Evolutionary conservation across 2,888 invertebrate genomes (phyloP).

Genomic region (Zonitis immaculata): DNA sequence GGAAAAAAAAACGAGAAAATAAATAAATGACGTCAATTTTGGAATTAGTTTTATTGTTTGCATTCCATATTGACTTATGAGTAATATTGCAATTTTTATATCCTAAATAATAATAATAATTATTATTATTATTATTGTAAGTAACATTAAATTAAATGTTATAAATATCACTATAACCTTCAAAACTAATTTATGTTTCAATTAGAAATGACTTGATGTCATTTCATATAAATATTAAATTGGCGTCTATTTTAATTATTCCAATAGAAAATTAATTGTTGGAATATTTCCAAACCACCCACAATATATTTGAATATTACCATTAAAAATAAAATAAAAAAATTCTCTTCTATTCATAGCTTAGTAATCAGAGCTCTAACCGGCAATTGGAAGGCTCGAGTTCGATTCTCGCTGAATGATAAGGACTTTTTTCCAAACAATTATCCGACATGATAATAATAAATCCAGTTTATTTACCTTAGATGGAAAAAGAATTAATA

Average conservation of each 20-base stretch:
- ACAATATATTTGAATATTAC: neutral
- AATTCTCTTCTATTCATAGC: too few species aligned
- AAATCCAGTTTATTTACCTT: too few species aligned
- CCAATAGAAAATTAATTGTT: neutral
- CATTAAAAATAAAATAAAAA: too few species aligned
- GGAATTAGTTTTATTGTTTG: neutral
- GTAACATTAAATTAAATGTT: constrained; percentile 20
- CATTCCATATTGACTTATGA: neutral
- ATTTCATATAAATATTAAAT: constrained; percentile 39
- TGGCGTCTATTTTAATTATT: constrained; percentile 29
- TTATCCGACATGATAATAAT: too few species aligned
- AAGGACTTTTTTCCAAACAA: too few species aligned
- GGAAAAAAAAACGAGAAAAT: too few species aligned
- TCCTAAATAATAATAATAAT: neutral
- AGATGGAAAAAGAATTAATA: too few species aligned
- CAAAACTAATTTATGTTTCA: constrained; percentile 42
- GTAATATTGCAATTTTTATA: neutral
- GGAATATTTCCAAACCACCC: neutral
- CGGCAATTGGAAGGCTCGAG: too few species aligned
- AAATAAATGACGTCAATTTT: neutral
- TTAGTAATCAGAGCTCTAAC: too few species aligned
- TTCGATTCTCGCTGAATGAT: too few species aligned
- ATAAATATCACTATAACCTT: constrained; percentile 38
- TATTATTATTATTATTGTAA: neutral
- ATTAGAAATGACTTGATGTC: constrained; percentile 39